These are phyloP conservation scores for Alloplasta piceator DNA, from an alignment of 2,888 invertebrate genomes.

Conservation along the genomic window DNA sequence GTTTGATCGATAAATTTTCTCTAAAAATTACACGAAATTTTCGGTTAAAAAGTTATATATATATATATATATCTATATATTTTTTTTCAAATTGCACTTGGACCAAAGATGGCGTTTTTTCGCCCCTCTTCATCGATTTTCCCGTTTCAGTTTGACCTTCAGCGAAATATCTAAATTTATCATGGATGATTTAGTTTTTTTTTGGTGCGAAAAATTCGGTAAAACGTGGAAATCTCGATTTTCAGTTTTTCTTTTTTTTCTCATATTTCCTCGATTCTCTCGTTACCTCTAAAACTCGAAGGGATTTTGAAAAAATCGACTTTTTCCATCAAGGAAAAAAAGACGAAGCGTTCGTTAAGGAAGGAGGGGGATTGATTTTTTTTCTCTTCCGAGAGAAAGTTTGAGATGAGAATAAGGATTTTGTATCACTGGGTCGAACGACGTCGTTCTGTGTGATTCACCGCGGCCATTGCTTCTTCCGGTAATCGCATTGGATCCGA, in stretches of 20 bases:
- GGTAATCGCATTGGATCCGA: constrained; percentile 94
- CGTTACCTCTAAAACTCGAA: too few species aligned
- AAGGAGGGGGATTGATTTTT: neutral
- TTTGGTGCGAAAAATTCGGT: constrained; percentile 10
- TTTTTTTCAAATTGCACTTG: constrained; percentile 43
- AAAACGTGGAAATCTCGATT: neutral
- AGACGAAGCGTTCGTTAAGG: constrained; percentile 16
- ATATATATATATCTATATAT: too few species aligned
- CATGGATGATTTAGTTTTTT: neutral
- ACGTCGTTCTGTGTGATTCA: constrained; percentile 81
- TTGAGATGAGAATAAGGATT: neutral
- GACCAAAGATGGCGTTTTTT: constrained; percentile 2
- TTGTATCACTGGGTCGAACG: constrained; percentile 60
- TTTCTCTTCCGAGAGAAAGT: neutral
- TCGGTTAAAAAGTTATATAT: too few species aligned
- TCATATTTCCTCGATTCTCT: too few species aligned
- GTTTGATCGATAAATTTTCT: too few species aligned
- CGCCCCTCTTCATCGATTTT: constrained; percentile 2
- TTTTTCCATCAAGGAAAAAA: neutral
- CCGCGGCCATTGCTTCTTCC: constrained; percentile 94
- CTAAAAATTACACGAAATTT: too few species aligned
- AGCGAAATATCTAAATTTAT: too few species aligned
- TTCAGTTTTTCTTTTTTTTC: too few species aligned
- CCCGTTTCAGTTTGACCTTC: constrained; percentile 2
- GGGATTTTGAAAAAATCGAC: too few species aligned